Evolutionary conservation across 1,140 invertebrate species (phyloP), one percentile per base, ranked within the genome.

Genomic region (Brachionus sp.): DNA sequence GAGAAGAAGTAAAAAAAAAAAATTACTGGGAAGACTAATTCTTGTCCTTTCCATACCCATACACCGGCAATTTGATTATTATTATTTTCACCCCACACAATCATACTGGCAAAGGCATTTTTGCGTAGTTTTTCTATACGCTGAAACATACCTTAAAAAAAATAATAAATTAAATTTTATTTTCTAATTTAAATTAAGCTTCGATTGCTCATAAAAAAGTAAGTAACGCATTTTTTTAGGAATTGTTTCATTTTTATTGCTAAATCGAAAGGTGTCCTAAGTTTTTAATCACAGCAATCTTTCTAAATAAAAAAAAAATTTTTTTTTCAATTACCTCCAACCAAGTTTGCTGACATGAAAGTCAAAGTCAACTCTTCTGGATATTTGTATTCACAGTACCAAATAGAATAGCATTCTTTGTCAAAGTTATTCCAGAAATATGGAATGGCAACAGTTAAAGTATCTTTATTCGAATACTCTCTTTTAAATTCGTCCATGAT

Each of bases 381-480:
- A 88, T 95, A 98, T 89, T 98, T 98, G 91, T 99, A 99, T 91
- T 98, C 95, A 82, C 94, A 93, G 83, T 92, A 93, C 97, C 97
- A 99, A 88, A 99, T 96, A 66, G 96, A 98, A 89, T 97, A 98
- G 89, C 97, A 92, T 88, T 97, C 93, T 23, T 94, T 90, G 88
- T 99, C 98, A 90, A 99, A 99, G 88, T 98, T 95, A 86, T 97
- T 92, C 94, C 96, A 99, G 91, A 99, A 99, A 88, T 96, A 98
- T 2, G 96, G 95, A 86, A 99, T 93, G 46, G 97, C 98, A 86
- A 94, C 93, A 37, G 91, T 90, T 19, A 86, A 84, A 87, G 95
- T 96, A 80, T 97, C 95, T 89, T 99, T 94, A 86, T 99, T 99
- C 57, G 96, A 98, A 88, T 99, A 99, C 85, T 92, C 93, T 83